These are phyloP conservation scores for Naja naja DNA, from an alignment of 2,113 vertebrate species.

Conservation along the genomic window DNA sequence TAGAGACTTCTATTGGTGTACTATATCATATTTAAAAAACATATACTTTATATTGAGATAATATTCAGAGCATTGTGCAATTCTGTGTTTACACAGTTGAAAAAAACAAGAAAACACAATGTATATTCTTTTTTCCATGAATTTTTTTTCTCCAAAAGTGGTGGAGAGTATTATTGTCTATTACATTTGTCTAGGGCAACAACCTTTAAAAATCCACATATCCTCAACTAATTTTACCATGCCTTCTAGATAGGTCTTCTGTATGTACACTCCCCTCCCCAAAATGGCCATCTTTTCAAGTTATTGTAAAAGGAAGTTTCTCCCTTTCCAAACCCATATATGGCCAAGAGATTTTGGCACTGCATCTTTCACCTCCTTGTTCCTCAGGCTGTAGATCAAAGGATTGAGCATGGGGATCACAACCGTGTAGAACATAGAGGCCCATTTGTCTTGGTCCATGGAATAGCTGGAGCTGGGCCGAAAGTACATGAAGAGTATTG, in stretches of 20 bases:
- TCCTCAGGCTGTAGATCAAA: not conserved
- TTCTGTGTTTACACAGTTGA: not conserved
- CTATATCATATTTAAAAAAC: not conserved
- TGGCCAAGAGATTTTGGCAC: constrained; percentile 14
- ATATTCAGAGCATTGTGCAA: not conserved
- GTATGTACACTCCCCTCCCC: not conserved
- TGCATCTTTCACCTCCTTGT: constrained; percentile 50
- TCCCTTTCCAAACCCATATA: not conserved
- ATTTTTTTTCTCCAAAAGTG: not conserved
- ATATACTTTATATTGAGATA: not conserved
- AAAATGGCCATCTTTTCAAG: not conserved
- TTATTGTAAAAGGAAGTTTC: rapidly evolving
- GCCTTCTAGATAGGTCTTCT: not conserved
- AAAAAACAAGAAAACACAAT: not conserved
- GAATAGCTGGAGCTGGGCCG: not conserved
- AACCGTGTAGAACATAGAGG: constrained; percentile 18
- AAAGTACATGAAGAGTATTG: constrained; percentile 43
- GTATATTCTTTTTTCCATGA: not conserved
- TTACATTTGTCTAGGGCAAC: not conserved
- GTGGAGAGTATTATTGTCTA: not conserved
- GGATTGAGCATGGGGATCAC: constrained; percentile 58
- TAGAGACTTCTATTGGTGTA: not conserved
- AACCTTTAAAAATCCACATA: not conserved
- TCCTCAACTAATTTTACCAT: constrained; percentile 9
- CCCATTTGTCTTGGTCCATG: constrained; percentile 8